A percentile compares a stretch with the other conserved stretches of the same genome.
Conservation (phyloP, 2,797 vertebrate species). For the Octomys mimax region DNA sequence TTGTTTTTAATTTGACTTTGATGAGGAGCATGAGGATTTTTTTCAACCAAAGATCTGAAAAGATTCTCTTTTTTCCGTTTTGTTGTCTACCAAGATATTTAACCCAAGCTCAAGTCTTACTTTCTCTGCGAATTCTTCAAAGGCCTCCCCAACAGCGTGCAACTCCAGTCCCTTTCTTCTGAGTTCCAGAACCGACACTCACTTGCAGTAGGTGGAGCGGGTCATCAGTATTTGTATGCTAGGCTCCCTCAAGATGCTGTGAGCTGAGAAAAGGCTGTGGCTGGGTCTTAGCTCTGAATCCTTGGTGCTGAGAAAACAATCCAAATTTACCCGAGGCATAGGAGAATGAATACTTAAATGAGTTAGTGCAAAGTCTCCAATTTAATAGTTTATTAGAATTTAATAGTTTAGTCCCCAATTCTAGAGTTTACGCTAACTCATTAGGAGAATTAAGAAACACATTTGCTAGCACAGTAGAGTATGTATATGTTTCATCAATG, state of each 20-base stretch:
- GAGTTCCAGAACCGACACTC: not conserved
- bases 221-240: not conserved
- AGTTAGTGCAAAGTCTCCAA: not conserved
- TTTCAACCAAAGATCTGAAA: not conserved
- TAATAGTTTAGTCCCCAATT: not conserved
- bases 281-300: not conserved
- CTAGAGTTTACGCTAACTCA: not conserved
- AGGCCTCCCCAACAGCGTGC: not conserved
- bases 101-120: not conserved
- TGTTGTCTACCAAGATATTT: not conserved
- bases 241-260: not conserved
- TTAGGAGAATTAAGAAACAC: not conserved
- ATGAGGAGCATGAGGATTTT: not conserved
- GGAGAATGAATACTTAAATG: not conserved
- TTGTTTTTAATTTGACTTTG: not conserved
- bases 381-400: not conserved
- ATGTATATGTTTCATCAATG: not conserved
- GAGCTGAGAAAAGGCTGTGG: not conserved
- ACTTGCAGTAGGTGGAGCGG: too few relatives aligned
- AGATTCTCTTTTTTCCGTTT: not conserved
- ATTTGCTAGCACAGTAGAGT: too few relatives aligned
- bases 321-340: not conserved
- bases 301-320: not conserved
- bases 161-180: not conserved
- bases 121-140: not conserved